These are phyloP conservation scores for Agrotis clavis DNA, from an alignment of 2,888 invertebrate genomes.

Conservation along the genomic window DNA sequence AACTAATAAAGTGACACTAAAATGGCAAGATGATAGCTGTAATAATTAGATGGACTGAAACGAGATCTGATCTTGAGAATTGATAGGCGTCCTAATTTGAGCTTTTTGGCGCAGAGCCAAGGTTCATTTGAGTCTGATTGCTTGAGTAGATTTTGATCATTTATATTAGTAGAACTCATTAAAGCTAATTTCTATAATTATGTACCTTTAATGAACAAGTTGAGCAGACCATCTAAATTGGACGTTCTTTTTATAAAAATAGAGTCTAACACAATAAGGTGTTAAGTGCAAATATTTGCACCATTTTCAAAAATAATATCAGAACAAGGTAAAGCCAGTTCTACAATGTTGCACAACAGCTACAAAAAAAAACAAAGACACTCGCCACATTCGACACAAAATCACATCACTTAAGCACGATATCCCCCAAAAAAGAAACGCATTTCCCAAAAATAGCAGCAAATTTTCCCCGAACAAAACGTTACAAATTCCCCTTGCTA, in stretches of 20 bases:
- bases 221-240: neutral
- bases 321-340: neutral
- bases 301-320: neutral
- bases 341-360: neutral
- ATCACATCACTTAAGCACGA: constrained; percentile 20
- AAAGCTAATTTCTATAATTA: neutral
- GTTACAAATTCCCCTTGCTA: constrained; percentile 45
- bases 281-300: neutral
- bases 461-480: constrained; percentile 43
- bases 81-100: constrained; percentile 28
- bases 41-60: neutral
- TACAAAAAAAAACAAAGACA: neutral
- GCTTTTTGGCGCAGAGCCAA: constrained; percentile 9
- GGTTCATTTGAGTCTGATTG: neutral
- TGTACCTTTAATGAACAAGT: neutral
- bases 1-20: neutral
- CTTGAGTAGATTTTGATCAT: constrained; percentile 21
- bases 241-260: neutral
- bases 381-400: constrained; percentile 15
- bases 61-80: constrained; percentile 4
- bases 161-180: neutral
- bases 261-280: no score
- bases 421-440: constrained; percentile 10
- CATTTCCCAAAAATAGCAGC: constrained; percentile 32
- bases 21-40: neutral